Conservation (phyloP, 2,113 vertebrate species). For the Ceyx margarethae region DNA sequence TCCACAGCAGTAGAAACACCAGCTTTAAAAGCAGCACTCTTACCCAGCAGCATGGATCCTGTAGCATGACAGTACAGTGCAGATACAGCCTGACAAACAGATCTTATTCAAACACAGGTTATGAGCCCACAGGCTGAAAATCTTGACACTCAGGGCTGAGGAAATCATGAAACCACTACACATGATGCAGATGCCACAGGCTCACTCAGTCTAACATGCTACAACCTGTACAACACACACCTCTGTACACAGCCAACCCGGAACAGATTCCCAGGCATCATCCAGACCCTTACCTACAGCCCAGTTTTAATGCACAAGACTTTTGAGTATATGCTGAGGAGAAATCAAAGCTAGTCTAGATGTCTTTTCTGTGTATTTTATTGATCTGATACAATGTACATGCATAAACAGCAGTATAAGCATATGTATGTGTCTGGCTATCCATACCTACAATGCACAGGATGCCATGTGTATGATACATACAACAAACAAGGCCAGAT, state of each 20-base stretch:
- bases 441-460: background rate
- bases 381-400: slow-evolving; percentile 32
- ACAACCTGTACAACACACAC: background rate
- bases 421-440: background rate
- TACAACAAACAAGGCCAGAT: slow-evolving; percentile 18
- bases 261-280: background rate
- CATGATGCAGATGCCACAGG: background rate
- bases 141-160: background rate
- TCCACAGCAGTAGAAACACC: accelerated
- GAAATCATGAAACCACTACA: background rate
- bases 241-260: background rate
- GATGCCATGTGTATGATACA: background rate
- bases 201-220: background rate
- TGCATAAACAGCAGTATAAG: background rate
- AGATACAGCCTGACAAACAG: background rate
- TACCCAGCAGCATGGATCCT: background rate
- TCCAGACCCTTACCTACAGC: background rate
- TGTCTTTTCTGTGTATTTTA: slow-evolving; percentile 19
- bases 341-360: background rate
- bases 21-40: background rate
- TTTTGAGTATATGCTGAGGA: background rate
- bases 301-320: background rate
- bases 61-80: background rate
- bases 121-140: background rate
- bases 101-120: background rate